A percentile compares a stretch with the other conserved stretches of the same genome.
Conservation (phyloP, 2,113 vertebrate species). For the Vimba vimba region DNA sequence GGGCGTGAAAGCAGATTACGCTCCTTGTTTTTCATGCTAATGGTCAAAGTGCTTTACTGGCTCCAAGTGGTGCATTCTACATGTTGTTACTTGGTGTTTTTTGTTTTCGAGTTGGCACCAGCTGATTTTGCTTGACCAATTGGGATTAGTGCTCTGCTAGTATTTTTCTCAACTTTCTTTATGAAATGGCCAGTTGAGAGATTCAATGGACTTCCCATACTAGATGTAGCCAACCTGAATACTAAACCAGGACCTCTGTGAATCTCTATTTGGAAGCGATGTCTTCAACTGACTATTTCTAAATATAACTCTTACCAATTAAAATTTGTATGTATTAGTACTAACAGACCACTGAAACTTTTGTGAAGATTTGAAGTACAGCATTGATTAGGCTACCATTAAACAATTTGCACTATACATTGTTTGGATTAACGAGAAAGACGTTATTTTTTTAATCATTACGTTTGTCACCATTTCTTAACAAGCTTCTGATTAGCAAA, state of each 20-base stretch:
- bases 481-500: no score
- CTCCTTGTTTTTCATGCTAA: conserved; percentile 71
- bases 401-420: no score
- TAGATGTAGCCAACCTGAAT: neutral
- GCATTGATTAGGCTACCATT: no score
- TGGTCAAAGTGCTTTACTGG: conserved; percentile 40
- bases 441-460: no score
- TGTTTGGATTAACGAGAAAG: no score
- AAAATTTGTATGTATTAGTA: neutral
- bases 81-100: conserved; percentile 67
- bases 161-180: conserved; percentile 13
- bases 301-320: neutral
- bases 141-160: conserved; percentile 20
- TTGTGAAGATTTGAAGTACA: neutral
- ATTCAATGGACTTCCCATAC: neutral
- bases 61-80: conserved; percentile 67
- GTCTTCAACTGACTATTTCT: neutral
- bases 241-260: neutral
- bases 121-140: conserved; percentile 52
- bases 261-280: neutral
- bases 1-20: conserved; percentile 75
- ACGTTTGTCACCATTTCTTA: no score
- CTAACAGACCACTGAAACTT: neutral
- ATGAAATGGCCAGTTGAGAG: neutral
- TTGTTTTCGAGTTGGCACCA: conserved; percentile 68